Conservation (phyloP, 1,140 invertebrate genomes). For the Chymomyza costata region DNA sequence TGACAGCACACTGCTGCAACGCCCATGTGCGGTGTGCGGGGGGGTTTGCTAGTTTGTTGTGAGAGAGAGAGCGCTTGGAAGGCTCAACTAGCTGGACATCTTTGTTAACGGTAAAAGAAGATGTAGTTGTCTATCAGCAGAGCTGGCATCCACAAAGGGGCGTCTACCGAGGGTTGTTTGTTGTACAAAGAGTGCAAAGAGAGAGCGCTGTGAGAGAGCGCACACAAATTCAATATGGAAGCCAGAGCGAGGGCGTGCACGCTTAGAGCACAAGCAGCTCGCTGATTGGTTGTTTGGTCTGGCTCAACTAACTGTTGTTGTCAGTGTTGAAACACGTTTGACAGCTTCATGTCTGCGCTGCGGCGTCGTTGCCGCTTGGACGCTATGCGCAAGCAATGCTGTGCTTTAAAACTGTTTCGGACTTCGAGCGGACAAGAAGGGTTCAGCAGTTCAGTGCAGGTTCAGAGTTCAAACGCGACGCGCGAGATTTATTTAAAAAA, state of each 20-base stretch:
- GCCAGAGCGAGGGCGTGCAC: conserved; percentile 28
- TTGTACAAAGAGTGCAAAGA: too few species aligned
- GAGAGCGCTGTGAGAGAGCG: conserved; percentile 21
- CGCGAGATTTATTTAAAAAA: too few species aligned
- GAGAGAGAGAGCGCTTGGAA: conserved; percentile 15
- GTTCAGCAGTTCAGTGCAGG: conserved; percentile 19
- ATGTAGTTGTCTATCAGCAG: conserved; percentile 29
- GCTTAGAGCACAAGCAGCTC: not conserved
- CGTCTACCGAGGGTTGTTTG: conserved; percentile 32
- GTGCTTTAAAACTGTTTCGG: conserved; percentile 64
- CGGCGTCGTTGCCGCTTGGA: conserved; percentile 10
- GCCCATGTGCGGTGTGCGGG: not conserved
- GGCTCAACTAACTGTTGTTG: conserved; percentile 9
- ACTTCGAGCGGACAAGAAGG: conserved; percentile 68
- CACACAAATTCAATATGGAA: conserved; percentile 7
- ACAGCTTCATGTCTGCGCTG: conserved; percentile 42
- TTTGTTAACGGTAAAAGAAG: conserved; percentile 49
- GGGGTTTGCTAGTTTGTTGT: conserved; percentile 22
- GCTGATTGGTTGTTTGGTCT: conserved; percentile 30
- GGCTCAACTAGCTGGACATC: conserved; percentile 39
- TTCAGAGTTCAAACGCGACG: not conserved
- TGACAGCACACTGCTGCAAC: conserved; percentile 1
- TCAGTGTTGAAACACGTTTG: conserved; percentile 20
- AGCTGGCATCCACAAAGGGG: conserved; percentile 14
- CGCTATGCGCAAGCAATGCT: conserved; percentile 2